Evolutionary conservation across 2,888 invertebrate genomes (phyloP), one percentile per base, ranked within the genome.

Genomic region (Leptinotarsa juncta): DNA sequence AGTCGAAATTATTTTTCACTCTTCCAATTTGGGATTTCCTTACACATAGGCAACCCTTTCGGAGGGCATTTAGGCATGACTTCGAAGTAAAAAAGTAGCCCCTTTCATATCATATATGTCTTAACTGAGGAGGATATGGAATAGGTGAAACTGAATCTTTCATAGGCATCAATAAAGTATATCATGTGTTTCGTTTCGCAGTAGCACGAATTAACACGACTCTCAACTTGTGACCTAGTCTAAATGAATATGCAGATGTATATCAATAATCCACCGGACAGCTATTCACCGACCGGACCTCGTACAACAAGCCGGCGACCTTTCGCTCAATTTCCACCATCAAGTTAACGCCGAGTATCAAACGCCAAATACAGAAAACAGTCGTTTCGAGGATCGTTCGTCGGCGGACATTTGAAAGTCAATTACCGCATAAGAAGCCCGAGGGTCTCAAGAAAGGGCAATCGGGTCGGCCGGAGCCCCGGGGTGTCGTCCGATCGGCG

Each of bases 401-500:
- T 67, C 75, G 72, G 70, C 78, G 76, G 79, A 75, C 78, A 79
- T 84, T 83, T 82, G 83, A 84, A 84, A 84, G 84, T 84, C 84
- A 82, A 83, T 84, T 83, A 83, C 81, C 78, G 62, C 62, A 80
- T 76, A 73, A 78, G 81, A 78, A 80, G 82, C 83, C 81, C 80
- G 70, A 66, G 74, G 80, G 82, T 79, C 71, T 73, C 76, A 78
- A 77, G 83, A 83, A 83, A 84, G 84, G 85, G 84, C 84, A 83
- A 82, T 81, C 82, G 83, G 84, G 84, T 84, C 84, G 85, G 79
- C 80, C 77, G 72, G 72, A 71, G 82, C 85, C 85, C 79, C 81
- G 72, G 83, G 85, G 82, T 79, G 81, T 82, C 82, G 85, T 81
- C 85, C 79, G 79, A 76, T 79, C 82, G 85, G 85, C 85, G 85